Base-by-base conservation (phyloP, 2,113 vertebrate species). In the Chlorodrepanis virens region DNA sequence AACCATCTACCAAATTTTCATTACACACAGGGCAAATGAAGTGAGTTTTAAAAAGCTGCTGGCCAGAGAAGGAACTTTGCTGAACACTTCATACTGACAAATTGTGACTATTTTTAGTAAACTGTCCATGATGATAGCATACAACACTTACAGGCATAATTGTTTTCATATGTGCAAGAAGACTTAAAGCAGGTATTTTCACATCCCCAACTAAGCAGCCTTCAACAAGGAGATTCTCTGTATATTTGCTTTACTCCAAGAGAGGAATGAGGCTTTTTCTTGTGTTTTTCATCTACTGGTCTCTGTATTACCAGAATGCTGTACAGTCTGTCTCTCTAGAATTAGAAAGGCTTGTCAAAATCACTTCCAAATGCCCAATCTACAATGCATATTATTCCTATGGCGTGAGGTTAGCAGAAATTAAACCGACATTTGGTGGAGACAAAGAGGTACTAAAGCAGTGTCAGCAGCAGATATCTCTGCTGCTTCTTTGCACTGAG, bases 351-450 rank as follows among this genome's bases (percentile, higher is more conserved):
- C 39, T 67, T 3, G 37, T 82, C 80, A 92, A 90, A 96, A 97
- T 93, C 80, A 65, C 50, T 89, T 95, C 76, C 85, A 93, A 94
- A 90, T 6, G 7, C 45, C 77, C 87, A 68, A 24, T 33, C 23
- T 92, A 60, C 45, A 8, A 42, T 5, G 69, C 67, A 45, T 1
- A 0, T 6, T 20, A 90, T 90, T 37, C 70, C 44, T 25, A 22
- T 2, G 14, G 52, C 20, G 19, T 20, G 24, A 68, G 35, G 63
- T 33, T 37, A 65, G 70, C 68, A 91, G 53, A 60, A 84, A 71
- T 65, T 83, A 89, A 94, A 95, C 53, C 64, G 93, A 77, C 56
- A 94, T 83, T 93, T 79, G 53, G 44, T 35, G 59, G 35, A 83
- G 82, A 91, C 87, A 95, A 86, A 88, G 72, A 90, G 45, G 59